These are phyloP conservation scores for Pedetes capensis DNA, from an alignment of 2,113 vertebrate genomes.

Conservation along the genomic window DNA sequence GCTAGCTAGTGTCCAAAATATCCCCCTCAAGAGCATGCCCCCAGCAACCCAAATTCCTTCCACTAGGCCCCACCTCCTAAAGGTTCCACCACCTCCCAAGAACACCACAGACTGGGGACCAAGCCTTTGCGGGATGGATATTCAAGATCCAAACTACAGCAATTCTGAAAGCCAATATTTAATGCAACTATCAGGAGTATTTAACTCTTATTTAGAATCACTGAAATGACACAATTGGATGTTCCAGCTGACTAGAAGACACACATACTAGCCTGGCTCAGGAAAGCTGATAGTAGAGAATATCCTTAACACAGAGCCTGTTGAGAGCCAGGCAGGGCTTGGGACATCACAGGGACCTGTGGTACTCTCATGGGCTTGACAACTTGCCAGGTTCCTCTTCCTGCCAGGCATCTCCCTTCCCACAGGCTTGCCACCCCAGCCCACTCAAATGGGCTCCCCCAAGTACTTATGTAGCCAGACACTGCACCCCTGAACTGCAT, in stretches of 20 bases:
- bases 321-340: neutral
- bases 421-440: neutral
- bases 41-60: too few relatives aligned
- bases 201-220: slow-evolving; percentile 3
- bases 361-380: neutral
- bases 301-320: neutral
- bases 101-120: too few relatives aligned
- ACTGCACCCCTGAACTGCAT: too few relatives aligned
- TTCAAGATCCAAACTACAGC: neutral
- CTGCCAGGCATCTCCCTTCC: neutral
- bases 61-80: too few relatives aligned
- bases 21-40: too few relatives aligned
- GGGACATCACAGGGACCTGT: neutral
- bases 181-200: neutral
- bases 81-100: too few relatives aligned
- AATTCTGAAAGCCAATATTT: neutral
- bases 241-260: neutral
- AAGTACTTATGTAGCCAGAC: too few relatives aligned
- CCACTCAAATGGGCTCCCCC: neutral
- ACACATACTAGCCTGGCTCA: neutral
- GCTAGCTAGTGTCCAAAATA: too few relatives aligned
- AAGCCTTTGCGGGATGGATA: neutral
- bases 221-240: neutral
- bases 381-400: neutral
- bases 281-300: neutral